These are phyloP conservation scores for Hippocampus kuda DNA, from an alignment of 2,797 vertebrate genomes.

Conservation along the genomic window DNA sequence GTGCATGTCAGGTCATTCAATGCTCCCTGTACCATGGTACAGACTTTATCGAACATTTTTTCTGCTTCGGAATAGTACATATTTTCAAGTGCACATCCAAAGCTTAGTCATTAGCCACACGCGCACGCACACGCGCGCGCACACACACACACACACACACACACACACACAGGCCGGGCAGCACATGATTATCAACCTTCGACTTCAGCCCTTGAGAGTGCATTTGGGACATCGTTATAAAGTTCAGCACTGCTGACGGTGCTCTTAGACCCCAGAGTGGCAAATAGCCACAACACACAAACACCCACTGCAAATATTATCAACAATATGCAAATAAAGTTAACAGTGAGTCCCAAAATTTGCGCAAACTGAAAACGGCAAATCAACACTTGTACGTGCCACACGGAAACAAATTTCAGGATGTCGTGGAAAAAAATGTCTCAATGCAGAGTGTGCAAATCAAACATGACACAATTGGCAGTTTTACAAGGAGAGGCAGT, in stretches of 20 bases:
- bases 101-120: no score
- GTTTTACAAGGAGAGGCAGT: background rate
- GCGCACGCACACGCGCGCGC: no score
- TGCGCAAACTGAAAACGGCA: background rate
- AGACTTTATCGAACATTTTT: no score
- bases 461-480: background rate
- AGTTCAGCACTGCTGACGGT: slow-evolving; percentile 3
- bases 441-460: background rate
- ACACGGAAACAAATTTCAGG: background rate
- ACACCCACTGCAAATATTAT: background rate
- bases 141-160: no score
- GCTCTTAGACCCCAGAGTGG: background rate
- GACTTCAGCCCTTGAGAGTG: background rate
- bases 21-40: no score
- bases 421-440: background rate
- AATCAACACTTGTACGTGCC: background rate
- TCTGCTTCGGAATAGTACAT: no score
- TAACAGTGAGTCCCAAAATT: background rate
- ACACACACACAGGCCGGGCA: background rate
- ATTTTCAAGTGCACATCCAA: no score
- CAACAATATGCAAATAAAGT: background rate
- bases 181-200: background rate
- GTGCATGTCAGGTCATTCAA: background rate
- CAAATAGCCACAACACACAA: background rate
- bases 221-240: slow-evolving; percentile 3